Conservation (phyloP, 2,888 invertebrate species). For the Rhingia rostrata region DNA sequence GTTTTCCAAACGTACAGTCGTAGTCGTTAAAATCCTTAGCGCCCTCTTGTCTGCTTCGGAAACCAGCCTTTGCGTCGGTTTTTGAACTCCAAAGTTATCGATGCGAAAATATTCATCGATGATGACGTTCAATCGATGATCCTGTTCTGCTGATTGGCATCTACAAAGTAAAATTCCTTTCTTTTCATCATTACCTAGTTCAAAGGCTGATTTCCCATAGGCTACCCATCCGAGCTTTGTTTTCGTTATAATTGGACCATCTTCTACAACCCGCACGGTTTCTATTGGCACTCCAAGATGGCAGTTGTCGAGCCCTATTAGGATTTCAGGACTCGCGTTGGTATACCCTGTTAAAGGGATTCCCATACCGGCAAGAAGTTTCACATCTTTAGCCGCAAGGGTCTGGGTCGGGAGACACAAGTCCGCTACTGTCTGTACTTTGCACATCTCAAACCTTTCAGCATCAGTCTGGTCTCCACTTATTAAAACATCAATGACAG, state of each 20-base stretch:
- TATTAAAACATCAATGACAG: background rate
- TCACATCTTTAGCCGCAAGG: background rate
- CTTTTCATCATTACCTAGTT: slow-evolving; percentile 32
- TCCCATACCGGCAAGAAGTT: background rate
- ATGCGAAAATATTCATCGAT: slow-evolving; percentile 4
- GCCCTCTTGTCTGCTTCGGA: slow-evolving; percentile 4
- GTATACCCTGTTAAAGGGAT: slow-evolving; percentile 19
- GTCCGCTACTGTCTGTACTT: background rate
- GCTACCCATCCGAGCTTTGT: slow-evolving; percentile 12
- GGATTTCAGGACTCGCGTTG: slow-evolving; percentile 33
- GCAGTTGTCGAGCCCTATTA: slow-evolving; percentile 52
- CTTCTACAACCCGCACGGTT: background rate
- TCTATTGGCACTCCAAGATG: slow-evolving; percentile 9
- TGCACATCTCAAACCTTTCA: slow-evolving; percentile 13
- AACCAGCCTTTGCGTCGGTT: slow-evolving; percentile 3
- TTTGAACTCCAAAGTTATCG: slow-evolving; percentile 16
- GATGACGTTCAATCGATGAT: background rate
- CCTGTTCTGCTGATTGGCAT: background rate
- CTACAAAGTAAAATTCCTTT: background rate
- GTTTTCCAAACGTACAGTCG: background rate
- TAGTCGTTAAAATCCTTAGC: background rate
- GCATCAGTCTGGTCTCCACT: background rate
- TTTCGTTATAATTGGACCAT: slow-evolving; percentile 31
- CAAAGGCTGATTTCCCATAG: slow-evolving; percentile 16
- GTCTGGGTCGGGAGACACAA: background rate